These are phyloP conservation scores for Dermolepida albohirtum DNA, from an alignment of 2,888 invertebrate genomes.

Conservation along the genomic window DNA sequence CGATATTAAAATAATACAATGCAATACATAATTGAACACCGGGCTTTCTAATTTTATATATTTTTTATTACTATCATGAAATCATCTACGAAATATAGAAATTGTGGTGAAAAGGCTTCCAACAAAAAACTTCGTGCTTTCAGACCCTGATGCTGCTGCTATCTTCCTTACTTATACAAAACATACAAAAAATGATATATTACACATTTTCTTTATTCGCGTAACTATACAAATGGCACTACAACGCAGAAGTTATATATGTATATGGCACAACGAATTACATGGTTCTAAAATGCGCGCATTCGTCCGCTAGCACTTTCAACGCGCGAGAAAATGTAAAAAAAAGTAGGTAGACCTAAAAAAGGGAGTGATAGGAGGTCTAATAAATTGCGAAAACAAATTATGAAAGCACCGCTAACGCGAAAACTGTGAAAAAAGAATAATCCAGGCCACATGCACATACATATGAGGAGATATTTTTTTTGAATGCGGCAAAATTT, in stretches of 20 bases:
- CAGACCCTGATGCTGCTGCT: not conserved
- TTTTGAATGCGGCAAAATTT: not conserved
- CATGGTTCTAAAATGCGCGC: conserved; percentile 17
- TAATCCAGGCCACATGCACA: too few relatives aligned
- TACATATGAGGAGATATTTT: too few relatives aligned
- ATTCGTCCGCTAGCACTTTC: conserved; percentile 41
- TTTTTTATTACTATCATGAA: too few relatives aligned
- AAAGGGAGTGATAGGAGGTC: conserved; percentile 23
- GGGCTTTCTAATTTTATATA: too few relatives aligned
- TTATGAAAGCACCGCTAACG: conserved; percentile 21
- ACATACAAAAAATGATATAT: conserved; percentile 17
- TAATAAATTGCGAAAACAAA: conserved; percentile 27
- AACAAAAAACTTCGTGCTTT: not conserved
- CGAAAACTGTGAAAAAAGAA: too few relatives aligned
- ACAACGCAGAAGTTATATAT: conserved; percentile 1
- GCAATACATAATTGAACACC: too few relatives aligned
- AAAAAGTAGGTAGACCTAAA: not conserved
- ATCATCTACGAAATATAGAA: too few relatives aligned
- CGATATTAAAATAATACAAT: too few relatives aligned
- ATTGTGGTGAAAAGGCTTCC: not conserved
- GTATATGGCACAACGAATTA: not conserved
- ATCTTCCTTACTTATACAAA: conserved; percentile 8
- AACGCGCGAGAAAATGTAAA: conserved; percentile 19
- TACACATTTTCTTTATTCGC: not conserved
- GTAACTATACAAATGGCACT: conserved; percentile 2